phyloP scores from a whole-genome alignment of 2,113 vertebrate genomes.

The Aegithalos caudatus region DNA sequence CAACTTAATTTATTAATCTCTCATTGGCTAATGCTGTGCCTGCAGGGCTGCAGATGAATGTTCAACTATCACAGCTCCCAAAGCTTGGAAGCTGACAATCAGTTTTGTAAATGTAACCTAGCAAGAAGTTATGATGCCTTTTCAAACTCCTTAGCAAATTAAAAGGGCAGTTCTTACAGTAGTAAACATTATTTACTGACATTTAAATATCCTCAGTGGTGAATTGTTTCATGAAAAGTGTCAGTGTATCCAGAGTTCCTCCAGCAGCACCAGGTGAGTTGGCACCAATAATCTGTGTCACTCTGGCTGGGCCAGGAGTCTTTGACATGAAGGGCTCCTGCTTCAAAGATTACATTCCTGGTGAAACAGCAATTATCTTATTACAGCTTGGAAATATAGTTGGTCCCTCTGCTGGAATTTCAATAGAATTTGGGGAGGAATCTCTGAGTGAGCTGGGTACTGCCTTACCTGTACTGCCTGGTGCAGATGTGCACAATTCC shows the following conservation, averaged over 20 bases:
- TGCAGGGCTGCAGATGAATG: background rate
- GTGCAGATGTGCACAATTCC: background rate
- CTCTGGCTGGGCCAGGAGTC: background rate
- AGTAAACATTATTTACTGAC: background rate
- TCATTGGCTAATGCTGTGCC: background rate
- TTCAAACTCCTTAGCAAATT: background rate
- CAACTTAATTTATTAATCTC: background rate
- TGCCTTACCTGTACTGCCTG: no score
- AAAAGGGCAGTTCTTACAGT: background rate
- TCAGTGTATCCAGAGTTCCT: no score
- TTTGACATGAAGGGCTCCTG: background rate
- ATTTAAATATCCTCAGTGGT: background rate
- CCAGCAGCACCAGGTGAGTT: accelerated
- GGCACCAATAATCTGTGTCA: background rate
- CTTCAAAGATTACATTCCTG: background rate
- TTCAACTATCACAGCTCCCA: background rate
- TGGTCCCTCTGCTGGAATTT: background rate
- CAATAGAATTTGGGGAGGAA: background rate
- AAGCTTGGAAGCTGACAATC: background rate
- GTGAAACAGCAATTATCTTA: background rate
- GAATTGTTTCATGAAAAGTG: background rate
- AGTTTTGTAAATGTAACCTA: constrained; percentile 21
- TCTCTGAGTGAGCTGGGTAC: background rate
- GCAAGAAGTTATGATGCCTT: background rate
- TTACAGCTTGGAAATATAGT: background rate